Base-by-base conservation (phyloP, 2,113 vertebrate genomes). In the Rhabdomys dilectus region DNA sequence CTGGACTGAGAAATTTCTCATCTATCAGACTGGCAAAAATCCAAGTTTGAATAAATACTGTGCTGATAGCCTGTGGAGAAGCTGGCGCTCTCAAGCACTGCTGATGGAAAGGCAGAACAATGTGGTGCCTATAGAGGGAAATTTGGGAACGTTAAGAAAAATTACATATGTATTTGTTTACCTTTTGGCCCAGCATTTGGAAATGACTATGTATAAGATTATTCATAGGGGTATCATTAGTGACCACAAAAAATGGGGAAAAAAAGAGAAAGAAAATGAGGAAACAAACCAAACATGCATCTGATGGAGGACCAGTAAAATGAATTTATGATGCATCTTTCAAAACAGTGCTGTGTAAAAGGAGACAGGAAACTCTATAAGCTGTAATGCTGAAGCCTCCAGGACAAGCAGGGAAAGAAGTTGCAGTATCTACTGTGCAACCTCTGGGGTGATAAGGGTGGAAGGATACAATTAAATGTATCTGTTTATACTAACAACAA, bases 21-120 rank as follows among this genome's bases (percentile, higher is more conserved):
- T 90, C 51, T 77, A 62, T 88, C 51, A 84, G 36, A 75, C 15
- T 84, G 42, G 42, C 56, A 95, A 81, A 96, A 85, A 76, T 31
- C 16, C 26, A 88, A 42, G 1, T 56, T 29, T 75, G 21, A 62
- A 84, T 58, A 53, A 24, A 24, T 42, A 29, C 36, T 21, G 29
- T 68, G 42, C 34, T 58, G 31, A 51, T 24, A 58, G 58, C 3
- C 51, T 75, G 12, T 56, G 56, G 48, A 80, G 48, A 87, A 68
- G 82, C 26, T 13, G 22, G 29, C 10, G n/a, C n/a, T 76, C 48
- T 88, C 11, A 58, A 58, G 51, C 51, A 31, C 31, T 39, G 48
- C 51, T 58, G 15, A 73, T 56, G 24, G 36, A 56, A 73, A 51
- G 21, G 22, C 68, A 73, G 11, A 73, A 29, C 36, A 13, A n/a